A percentile compares a stretch with the other conserved stretches of the same genome.
Conservation (phyloP, 2,113 vertebrate genomes). For the Caloenas nicobarica region DNA sequence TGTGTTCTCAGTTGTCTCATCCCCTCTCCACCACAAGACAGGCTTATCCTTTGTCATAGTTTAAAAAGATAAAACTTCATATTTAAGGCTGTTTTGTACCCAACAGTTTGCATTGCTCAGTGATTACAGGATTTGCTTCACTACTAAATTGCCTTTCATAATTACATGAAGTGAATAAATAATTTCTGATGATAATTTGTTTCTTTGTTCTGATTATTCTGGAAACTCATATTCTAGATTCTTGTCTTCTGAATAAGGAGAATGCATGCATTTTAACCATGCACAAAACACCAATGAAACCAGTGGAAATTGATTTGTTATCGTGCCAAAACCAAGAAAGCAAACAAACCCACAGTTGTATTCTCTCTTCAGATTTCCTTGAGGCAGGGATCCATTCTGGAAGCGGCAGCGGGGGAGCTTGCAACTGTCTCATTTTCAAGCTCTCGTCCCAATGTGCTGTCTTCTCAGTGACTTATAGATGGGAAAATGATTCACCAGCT, state of each 20-base stretch:
- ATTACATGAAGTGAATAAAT: background rate
- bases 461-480: background rate
- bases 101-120: background rate
- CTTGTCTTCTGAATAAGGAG: background rate
- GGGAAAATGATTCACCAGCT: background rate
- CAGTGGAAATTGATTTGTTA: background rate
- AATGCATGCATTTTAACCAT: background rate
- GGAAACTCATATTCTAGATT: background rate
- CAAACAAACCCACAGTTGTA: background rate
- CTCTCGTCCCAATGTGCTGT: background rate
- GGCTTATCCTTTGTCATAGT: background rate
- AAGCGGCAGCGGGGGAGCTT: rapidly evolving
- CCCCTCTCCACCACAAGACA: background rate
- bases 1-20: background rate
- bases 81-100: background rate
- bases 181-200: background rate
- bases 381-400: background rate
- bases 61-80: background rate
- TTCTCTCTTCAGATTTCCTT: background rate
- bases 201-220: background rate
- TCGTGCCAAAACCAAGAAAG: background rate
- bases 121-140: background rate
- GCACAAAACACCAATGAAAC: background rate
- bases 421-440: background rate
- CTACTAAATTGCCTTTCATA: background rate